Base-by-base conservation (phyloP, 2,888 invertebrate genomes). In the Hirtodrosophila trivittata region DNA sequence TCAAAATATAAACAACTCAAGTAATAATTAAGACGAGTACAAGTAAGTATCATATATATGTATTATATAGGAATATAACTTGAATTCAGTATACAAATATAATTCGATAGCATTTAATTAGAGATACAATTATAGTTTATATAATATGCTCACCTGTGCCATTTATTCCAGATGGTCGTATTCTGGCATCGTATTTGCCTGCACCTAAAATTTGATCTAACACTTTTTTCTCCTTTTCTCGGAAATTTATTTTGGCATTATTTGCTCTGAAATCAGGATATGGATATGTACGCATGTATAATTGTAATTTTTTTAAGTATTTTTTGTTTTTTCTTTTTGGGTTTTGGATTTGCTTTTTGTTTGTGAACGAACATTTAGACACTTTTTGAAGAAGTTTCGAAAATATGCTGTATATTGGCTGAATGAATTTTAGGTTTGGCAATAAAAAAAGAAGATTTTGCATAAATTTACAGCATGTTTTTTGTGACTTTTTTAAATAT, bases 201-300 rank as follows among this genome's bases (percentile, higher is more conserved):
- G 95, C 95, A 72, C 97, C 97, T 89, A 97, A 93, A 91, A 97
- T 97, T 92, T 95, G 95, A 92, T 97, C 97, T 91, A 97, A 92
- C 87, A 97, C 96, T 92, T 97, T 95, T 91, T 97, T 97, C 92
- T 97, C 97, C 92, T 96, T 97, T 92, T 96, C 97, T 87, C 97
- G 94, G 93, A 96, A 97, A 93, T 97, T 97, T 91, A 95, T 94
- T 92, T 95, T 95, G 89, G 92, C 93, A 92, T 93, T 94, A 92
- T 93, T 93, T 92, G 95, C 95, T 93, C 95, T 95, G 92, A 69
- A 89, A 88, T 89, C 88, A 89, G 89, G 88, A 89, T 89, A 88
- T 83, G 89, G 88, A 89, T 89, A 89, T 78, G 88, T 82, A 89
- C 89, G 88, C 87, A 88, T 86, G 88, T 88, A 88, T 89, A 89